A percentile compares a stretch with the other conserved stretches of the same genome.
Conservation (phyloP, 2,888 invertebrate genomes). For the Drosophila cognata region DNA sequence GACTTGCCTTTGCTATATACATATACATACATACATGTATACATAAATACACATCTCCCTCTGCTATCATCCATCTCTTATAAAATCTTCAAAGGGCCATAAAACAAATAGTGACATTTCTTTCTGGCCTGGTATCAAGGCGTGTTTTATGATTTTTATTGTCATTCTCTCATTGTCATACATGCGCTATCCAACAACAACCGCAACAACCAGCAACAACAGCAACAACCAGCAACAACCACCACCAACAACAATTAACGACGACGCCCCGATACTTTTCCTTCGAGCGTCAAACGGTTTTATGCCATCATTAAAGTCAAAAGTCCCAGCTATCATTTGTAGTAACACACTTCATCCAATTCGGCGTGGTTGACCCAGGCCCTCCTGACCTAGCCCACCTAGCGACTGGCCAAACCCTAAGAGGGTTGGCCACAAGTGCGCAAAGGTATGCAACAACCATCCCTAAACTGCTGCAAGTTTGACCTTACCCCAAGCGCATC, state of each 20-base stretch:
- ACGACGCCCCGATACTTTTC: slow-evolving; percentile 14
- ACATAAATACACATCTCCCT: background rate
- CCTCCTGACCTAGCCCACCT: slow-evolving; percentile 49
- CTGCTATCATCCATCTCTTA: slow-evolving; percentile 9
- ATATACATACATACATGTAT: background rate
- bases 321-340: slow-evolving; percentile 40
- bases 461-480: slow-evolving; percentile 5
- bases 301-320: slow-evolving; percentile 59
- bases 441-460: slow-evolving; percentile 24
- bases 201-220: slow-evolving; percentile 3
- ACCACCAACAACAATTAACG: slow-evolving; percentile 9
- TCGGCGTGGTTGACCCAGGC: slow-evolving; percentile 4
- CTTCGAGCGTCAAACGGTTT: slow-evolving; percentile 37
- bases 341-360: slow-evolving; percentile 52
- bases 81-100: slow-evolving; percentile 22
- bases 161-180: slow-evolving; percentile 61
- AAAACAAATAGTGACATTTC: slow-evolving; percentile 54
- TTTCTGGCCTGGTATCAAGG: slow-evolving; percentile 38
- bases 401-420: slow-evolving; percentile 28
- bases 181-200: slow-evolving; percentile 29
- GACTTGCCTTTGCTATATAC: slow-evolving; percentile 22
- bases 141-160: slow-evolving; percentile 72
- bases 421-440: slow-evolving; percentile 12
- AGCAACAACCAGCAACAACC: slow-evolving; percentile 2
- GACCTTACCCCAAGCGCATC: slow-evolving; percentile 14